Conservation (phyloP, 2,113 vertebrate genomes). For the Bubo scandiacus region DNA sequence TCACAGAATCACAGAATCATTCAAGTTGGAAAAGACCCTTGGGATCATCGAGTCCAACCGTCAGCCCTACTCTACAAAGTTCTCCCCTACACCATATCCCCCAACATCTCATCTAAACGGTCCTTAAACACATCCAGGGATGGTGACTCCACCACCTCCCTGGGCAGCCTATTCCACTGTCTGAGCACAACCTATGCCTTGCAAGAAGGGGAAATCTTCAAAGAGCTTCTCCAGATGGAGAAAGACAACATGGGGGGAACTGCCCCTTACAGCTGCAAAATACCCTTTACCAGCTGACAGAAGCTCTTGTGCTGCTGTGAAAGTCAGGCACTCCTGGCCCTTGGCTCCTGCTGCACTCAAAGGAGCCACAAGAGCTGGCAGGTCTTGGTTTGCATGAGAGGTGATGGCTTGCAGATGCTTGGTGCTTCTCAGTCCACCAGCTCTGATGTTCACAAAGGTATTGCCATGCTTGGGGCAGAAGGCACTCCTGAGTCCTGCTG, state of each 20-base stretch:
- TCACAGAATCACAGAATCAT: too few species aligned
- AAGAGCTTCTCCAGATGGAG: neutral
- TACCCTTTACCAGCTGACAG: neutral
- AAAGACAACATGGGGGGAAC: neutral
- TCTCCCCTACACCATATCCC: too few species aligned
- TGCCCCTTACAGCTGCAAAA: neutral
- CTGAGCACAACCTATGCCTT: neutral
- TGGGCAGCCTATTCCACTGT: too few species aligned
- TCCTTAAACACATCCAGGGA: too few species aligned
- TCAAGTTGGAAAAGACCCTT: too few species aligned
- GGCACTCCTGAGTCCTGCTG: neutral
- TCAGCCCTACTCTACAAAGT: too few species aligned
- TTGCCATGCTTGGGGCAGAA: neutral
- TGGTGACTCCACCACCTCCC: too few species aligned
- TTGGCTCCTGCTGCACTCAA: neutral
- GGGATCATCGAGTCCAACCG: too few species aligned
- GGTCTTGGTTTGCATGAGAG: neutral
- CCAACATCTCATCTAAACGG: too few species aligned
- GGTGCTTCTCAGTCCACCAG: neutral
- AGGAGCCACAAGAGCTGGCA: neutral
- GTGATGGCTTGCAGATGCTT: neutral
- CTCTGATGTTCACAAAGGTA: fast-evolving
- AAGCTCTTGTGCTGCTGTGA: neutral
- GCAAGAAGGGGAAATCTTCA: neutral
- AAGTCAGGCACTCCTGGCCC: fast-evolving